Evolutionary conservation across 2,113 vertebrate species (phyloP), one percentile per base, ranked within the genome.

Genomic region (Gorsachius goisagi): DNA sequence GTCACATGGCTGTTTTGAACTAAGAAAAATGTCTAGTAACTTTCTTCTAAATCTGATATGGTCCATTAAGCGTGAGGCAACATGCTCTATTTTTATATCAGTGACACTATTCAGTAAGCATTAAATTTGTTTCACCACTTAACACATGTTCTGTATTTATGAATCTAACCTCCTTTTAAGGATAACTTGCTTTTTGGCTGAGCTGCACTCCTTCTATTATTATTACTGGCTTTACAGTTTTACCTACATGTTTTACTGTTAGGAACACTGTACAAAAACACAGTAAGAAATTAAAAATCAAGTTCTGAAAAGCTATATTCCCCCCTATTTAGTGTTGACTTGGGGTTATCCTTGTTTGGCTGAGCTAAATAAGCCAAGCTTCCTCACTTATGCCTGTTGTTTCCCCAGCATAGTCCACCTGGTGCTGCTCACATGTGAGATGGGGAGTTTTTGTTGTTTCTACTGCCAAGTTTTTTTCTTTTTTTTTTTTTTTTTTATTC

Each of bases 161-260:
- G 81, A 94, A 85, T 91, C 77, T 93, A 95, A 83, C 91, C 77
- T 95, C 95, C 97, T 95, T 97, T 97, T 96, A 97, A 96, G 94
- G 97, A 82, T 63, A 95, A 67, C 59, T 95, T 92, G 71, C 11
- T 59, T 95, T 92, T 95, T 88, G 84, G 58, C 87, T 83, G 55
- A 91, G 47, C 32, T 82, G 9, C 20, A 95, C 18, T 92, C 32
- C 32, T 94, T 28, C 24, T 90, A n/a, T 78, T 95, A 75, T 92
- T 97, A 88, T 91, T 96, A 71, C 55, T 77, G 71, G 81, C 45
- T 91, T 94, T 94, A 79, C 59, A 80, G 71, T 93, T 95, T 95
- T 50, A 95, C 74, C 87, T 95, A 71, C 63, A 53, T 62, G 32
- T 73, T 88, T 79, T 62, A 55, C 67, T 89, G 28, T 47, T 53